phyloP scores from a whole-genome alignment of 2,888 invertebrate genomes.

The Onthophagus sagittarius region DNA sequence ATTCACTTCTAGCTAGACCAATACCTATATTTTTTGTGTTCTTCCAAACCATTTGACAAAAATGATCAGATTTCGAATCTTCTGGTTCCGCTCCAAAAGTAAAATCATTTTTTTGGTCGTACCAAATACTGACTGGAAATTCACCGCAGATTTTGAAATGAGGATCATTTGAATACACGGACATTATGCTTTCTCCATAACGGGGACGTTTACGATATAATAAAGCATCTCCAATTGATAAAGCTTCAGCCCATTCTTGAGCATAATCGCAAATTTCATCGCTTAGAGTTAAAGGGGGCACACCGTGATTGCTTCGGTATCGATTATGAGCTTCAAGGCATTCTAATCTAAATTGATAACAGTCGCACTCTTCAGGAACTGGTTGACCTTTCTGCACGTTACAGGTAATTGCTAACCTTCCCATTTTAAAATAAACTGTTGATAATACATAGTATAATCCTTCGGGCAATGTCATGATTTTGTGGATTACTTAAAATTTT shows the following conservation, averaged over 20 bases:
- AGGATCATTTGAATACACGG: slow-evolving; percentile 55
- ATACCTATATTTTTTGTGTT: slow-evolving; percentile 66
- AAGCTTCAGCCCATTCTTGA: slow-evolving; percentile 68
- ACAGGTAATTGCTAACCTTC: neutral
- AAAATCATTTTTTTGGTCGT: slow-evolving; percentile 56
- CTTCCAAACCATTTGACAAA: slow-evolving; percentile 68
- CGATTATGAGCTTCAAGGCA: slow-evolving; percentile 59
- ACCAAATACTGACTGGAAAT: slow-evolving; percentile 58
- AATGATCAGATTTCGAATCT: slow-evolving; percentile 41
- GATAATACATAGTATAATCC: neutral
- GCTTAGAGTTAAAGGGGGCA: slow-evolving; percentile 54
- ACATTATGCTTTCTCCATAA: slow-evolving; percentile 60
- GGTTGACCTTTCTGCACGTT: neutral
- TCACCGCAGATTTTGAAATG: slow-evolving; percentile 51
- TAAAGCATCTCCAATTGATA: slow-evolving; percentile 62
- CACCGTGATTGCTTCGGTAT: slow-evolving; percentile 55
- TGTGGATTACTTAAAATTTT: neutral
- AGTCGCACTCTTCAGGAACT: neutral
- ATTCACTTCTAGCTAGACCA: slow-evolving; percentile 65
- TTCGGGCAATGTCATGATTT: neutral
- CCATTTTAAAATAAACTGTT: neutral
- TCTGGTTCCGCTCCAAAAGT: slow-evolving; percentile 56
- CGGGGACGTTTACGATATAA: slow-evolving; percentile 61
- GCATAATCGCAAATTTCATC: slow-evolving; percentile 58
- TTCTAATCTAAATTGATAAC: slow-evolving; percentile 41